Percentiles rank a stretch among this genome's conserved stretches.
These are phyloP conservation scores for Pyrgus malvae DNA, from an alignment of 2,888 invertebrate species.

Conservation along the genomic window DNA sequence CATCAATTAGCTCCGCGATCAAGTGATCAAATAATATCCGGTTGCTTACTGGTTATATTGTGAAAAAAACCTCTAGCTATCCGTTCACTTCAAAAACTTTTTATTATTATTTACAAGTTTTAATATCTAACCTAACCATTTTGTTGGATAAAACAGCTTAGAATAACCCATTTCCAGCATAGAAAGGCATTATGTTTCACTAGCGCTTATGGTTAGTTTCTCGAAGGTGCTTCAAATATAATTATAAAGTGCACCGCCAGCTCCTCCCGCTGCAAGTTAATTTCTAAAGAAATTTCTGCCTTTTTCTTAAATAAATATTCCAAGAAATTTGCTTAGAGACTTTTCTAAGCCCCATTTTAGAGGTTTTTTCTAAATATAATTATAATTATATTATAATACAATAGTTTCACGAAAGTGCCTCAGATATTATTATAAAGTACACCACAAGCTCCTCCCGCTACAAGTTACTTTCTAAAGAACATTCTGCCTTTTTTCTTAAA, in stretches of 20 bases:
- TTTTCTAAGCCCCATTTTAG: too few relatives aligned
- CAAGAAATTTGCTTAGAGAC: too few relatives aligned
- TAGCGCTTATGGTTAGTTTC: constrained; percentile 19
- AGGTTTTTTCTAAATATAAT: too few relatives aligned
- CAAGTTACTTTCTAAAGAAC: constrained; percentile 10
- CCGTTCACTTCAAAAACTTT: too few relatives aligned
- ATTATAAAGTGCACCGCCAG: background rate
- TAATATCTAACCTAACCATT: too few relatives aligned
- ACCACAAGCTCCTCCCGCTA: background rate
- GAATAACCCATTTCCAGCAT: background rate
- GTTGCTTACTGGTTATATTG: too few relatives aligned
- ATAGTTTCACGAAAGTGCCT: constrained; percentile 13
- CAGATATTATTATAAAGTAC: constrained; percentile 5
- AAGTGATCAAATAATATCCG: too few relatives aligned
- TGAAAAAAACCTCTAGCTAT: too few relatives aligned
- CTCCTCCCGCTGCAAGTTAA: background rate
- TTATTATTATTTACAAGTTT: too few relatives aligned
- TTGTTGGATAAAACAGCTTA: background rate
- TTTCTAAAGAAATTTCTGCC: constrained; percentile 7
- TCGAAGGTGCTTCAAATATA: constrained; percentile 13
- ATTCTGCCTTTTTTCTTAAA: background rate
- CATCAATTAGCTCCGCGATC: too few relatives aligned
- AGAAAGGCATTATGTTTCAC: constrained; percentile 13
- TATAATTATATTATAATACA: too few relatives aligned
- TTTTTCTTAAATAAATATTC: too few relatives aligned